phyloP scores from a whole-genome alignment of 2,113 vertebrate species.

The Junco hyemalis region DNA sequence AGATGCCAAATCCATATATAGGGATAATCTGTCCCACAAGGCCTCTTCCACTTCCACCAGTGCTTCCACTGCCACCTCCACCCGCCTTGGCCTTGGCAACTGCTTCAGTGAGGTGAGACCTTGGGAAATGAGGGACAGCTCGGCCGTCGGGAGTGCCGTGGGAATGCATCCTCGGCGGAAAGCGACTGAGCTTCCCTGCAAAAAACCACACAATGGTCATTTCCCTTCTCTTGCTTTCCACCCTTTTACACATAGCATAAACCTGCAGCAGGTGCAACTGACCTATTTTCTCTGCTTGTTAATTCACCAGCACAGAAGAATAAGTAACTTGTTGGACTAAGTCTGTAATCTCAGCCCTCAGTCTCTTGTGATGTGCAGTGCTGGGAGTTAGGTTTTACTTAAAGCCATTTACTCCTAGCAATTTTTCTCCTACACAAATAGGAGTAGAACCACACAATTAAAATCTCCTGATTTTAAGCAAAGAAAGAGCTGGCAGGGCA shows the following conservation, averaged over 20 bases:
- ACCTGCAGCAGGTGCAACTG: background rate
- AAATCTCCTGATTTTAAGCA: background rate
- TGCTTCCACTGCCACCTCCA: slow-evolving; percentile 48
- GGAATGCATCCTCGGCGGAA: slow-evolving; percentile 76
- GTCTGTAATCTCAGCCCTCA: background rate
- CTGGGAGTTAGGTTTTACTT: background rate
- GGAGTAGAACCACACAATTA: background rate
- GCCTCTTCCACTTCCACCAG: slow-evolving; percentile 76
- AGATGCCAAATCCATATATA: slow-evolving; percentile 94
- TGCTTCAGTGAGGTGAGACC: slow-evolving; percentile 80
- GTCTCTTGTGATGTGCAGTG: background rate
- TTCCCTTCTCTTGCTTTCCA: background rate
- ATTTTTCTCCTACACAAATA: background rate
- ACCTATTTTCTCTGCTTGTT: background rate
- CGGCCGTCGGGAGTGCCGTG: slow-evolving; percentile 64
- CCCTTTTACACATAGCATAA: background rate
- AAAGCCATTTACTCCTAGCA: background rate
- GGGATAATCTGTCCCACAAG: slow-evolving; percentile 91
- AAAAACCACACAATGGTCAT: background rate
- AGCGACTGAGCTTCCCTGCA: slow-evolving; percentile 82
- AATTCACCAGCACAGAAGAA: background rate
- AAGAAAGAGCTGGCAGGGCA: background rate
- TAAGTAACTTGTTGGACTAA: background rate
- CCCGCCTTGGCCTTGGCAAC: slow-evolving; percentile 80
- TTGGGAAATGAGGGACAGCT: slow-evolving; percentile 69